Evolutionary conservation across 2,797 vertebrate genomes (phyloP), one percentile per base, ranked within the genome.

Genomic region (Bradypodion pumilum): DNA sequence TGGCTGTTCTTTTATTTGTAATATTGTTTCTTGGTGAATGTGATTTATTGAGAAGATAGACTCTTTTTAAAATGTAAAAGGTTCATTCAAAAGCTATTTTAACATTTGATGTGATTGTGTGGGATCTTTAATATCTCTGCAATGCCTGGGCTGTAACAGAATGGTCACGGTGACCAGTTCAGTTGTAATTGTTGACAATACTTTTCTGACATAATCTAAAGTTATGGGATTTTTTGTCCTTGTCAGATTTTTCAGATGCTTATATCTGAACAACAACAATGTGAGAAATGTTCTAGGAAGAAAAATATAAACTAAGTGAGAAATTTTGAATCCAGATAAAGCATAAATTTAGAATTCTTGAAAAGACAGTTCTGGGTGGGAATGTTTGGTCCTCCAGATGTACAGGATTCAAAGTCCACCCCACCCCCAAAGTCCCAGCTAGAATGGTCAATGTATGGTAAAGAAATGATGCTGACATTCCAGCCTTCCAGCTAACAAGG

Each of bases 101-200:
- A 1, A 80, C 32, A 76, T 75, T 81, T 81, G 32, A 25, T 15
- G 19, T 44, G 42, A 63, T 85, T 81, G 60, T 81, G 68, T 42
- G 83, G 84, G 74, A 82, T 44, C 65, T 59, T 40, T 19, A 85
- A 79, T 78, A 72, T 86, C 60, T 77, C 27, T 3, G 78, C 66
- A 1, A 74, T 37, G n/a, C 21, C 37, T 6, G 13, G 0, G 56
- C 78, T n/a, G 63, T 62, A 87, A 80, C 74, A 59, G n/a, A 15
- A 78, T 59, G 81, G 87, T 91, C 86, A 79, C 73, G 0, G 49
- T 88, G 92, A 90, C 91, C 83, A 44, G 63, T 0, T 85, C 80
- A 80, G 72, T 37, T 74, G 32, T 37, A 84, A 73, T n/a, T 78
- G 60, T 81, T 0, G 1, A 37, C 74, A 85, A 6, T 65, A 79